A percentile compares a stretch with the other conserved stretches of the same genome.
Conservation (phyloP, 2,113 vertebrate species). For the Periophthalmus modestus region DNA sequence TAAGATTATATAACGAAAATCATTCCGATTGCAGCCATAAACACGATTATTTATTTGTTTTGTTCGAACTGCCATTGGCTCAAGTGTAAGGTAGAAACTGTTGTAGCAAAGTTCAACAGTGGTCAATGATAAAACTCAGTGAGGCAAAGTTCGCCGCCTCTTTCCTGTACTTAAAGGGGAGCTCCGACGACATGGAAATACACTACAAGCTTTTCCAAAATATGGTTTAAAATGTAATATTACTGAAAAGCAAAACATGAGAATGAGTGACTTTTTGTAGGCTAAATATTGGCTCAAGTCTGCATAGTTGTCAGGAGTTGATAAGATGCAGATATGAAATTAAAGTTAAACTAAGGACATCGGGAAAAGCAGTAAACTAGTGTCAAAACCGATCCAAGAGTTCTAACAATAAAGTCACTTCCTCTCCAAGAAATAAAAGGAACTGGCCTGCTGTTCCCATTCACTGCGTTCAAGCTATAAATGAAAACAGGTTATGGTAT, state of each 20-base stretch:
- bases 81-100: conserved; percentile 36
- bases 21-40: conserved; percentile 47
- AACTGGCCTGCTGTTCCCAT: conserved; percentile 32
- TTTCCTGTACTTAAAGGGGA: conserved; percentile 24
- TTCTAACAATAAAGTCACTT: conserved; percentile 58
- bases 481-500: neutral
- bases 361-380: conserved; percentile 29
- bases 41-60: conserved; percentile 40
- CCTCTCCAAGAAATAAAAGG: conserved; percentile 54
- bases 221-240: neutral
- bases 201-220: neutral
- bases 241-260: neutral
- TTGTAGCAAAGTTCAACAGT: conserved; percentile 72
- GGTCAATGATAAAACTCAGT: conserved; percentile 73
- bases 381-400: conserved; percentile 44
- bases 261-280: conserved; percentile 20
- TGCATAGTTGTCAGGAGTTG: conserved; percentile 19
- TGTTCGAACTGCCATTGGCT: conserved; percentile 14
- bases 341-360: conserved; percentile 39
- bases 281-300: conserved; percentile 12
- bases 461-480: neutral
- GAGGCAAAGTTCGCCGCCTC: conserved; percentile 72
- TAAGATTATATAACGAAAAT: conserved; percentile 6
- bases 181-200: neutral
- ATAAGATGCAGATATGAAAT: conserved; percentile 56